Percentiles rank a stretch among this genome's conserved stretches.
Evolutionary conservation across 2,888 invertebrate species (phyloP).

Genomic region (Harpalus rubripes): DNA sequence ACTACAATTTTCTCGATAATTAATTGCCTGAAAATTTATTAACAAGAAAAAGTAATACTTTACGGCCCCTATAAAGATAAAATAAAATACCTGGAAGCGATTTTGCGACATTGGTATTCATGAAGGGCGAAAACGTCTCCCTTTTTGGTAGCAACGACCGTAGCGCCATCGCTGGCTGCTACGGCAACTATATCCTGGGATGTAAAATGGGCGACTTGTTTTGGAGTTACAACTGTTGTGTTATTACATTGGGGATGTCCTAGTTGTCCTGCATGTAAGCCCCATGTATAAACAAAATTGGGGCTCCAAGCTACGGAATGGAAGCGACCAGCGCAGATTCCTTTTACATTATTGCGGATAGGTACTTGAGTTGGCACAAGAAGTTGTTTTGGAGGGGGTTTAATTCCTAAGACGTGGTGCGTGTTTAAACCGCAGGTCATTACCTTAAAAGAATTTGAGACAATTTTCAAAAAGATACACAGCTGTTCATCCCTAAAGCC

Average conservation of each 20-base stretch:
- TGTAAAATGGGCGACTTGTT: conserved; percentile 76
- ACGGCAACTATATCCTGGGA: conserved; percentile 76
- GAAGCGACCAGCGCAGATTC: conserved; percentile 84
- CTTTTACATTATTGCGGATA: conserved; percentile 76
- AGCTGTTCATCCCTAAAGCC: no score
- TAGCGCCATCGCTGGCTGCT: conserved; percentile 84
- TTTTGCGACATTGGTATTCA: conserved; percentile 85
- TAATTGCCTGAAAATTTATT: conserved; percentile 72
- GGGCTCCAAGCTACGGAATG: conserved; percentile 86
- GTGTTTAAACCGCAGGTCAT: conserved; percentile 84
- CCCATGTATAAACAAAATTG: conserved; percentile 87
- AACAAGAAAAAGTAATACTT: no score
- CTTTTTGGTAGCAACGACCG: conserved; percentile 82
- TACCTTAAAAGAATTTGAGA: no score
- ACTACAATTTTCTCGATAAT: conserved; percentile 77
- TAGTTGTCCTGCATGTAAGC: conserved; percentile 90
- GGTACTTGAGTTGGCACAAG: conserved; percentile 77
- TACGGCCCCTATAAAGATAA: no score
- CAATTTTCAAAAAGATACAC: no score
- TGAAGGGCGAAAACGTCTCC: conserved; percentile 86
- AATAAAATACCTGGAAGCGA: conserved; percentile 84
- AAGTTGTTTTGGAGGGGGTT: conserved; percentile 78
- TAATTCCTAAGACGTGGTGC: conserved; percentile 82
- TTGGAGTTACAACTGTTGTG: conserved; percentile 77
- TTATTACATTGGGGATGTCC: conserved; percentile 80